Conservation (phyloP, 2,888 invertebrate species). For the Uloborus plumipes region DNA sequence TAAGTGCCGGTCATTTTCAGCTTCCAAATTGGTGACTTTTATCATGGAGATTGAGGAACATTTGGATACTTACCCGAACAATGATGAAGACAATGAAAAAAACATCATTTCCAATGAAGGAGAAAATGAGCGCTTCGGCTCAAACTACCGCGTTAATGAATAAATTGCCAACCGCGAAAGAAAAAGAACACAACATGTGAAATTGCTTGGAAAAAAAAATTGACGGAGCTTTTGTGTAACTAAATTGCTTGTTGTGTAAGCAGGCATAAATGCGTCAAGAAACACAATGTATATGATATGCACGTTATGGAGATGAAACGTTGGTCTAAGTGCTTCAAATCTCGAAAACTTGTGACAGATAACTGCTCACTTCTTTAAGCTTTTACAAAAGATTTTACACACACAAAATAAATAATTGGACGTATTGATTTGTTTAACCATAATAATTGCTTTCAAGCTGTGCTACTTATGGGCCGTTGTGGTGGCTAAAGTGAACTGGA, state of each 20-base stretch:
- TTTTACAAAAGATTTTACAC: no score
- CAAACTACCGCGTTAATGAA: slow-evolving; percentile 10
- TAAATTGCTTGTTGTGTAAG: neutral
- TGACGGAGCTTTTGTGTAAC: neutral
- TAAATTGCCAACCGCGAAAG: neutral
- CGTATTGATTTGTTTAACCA: no score
- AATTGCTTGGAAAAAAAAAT: neutral
- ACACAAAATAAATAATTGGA: no score
- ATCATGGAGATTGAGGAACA: slow-evolving; percentile 12
- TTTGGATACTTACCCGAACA: slow-evolving; percentile 5
- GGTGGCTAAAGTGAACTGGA: no score
- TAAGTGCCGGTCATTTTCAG: slow-evolving; percentile 3
- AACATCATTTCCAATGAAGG: neutral
- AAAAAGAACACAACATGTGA: neutral
- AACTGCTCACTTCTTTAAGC: no score
- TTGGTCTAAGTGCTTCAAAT: no score
- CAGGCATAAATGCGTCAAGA: no score
- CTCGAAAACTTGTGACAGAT: no score
- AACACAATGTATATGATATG: no score
- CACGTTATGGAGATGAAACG: no score
- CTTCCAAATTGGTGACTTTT: slow-evolving; percentile 3
- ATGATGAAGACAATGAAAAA: slow-evolving; percentile 17
- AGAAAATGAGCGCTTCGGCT: neutral
- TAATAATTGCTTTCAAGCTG: no score
- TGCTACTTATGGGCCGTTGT: no score